These are phyloP conservation scores for Priocnemis perturbator DNA, from an alignment of 2,888 invertebrate genomes.

Conservation along the genomic window DNA sequence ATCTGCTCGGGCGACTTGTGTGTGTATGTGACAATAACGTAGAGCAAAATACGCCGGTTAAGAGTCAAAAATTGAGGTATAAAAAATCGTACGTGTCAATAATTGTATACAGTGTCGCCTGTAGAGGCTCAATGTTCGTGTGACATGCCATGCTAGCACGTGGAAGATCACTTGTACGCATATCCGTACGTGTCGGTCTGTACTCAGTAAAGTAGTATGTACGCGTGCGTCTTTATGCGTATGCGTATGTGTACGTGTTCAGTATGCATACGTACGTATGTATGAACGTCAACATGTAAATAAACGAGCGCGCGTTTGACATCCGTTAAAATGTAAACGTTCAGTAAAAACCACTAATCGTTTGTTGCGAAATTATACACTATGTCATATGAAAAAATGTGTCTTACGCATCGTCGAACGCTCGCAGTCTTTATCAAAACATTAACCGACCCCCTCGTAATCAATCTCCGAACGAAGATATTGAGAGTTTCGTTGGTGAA, in stretches of 20 bases:
- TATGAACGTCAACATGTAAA: constrained; percentile 18
- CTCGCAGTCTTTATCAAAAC: no score
- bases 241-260: constrained; percentile 21
- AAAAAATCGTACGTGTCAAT: constrained; percentile 46
- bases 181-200: constrained; percentile 4
- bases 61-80: constrained; percentile 49
- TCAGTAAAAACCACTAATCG: constrained; percentile 25
- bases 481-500: constrained; percentile 17
- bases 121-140: constrained; percentile 31
- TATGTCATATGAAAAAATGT: not conserved
- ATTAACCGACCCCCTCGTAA: no score
- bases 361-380: constrained; percentile 29
- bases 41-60: constrained; percentile 36
- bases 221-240: constrained; percentile 16
- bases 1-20: constrained; percentile 26
- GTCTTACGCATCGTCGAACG: no score
- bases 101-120: constrained; percentile 39
- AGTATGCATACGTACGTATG: not conserved
- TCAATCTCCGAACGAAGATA: not conserved
- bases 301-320: constrained; percentile 34
- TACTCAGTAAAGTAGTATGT: constrained; percentile 26
- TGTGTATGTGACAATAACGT: constrained; percentile 7
- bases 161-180: constrained; percentile 52
- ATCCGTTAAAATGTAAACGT: constrained; percentile 37
- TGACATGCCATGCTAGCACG: constrained; percentile 48